phyloP scores from a whole-genome alignment of 1,140 invertebrate species.

The Halesus radiatus region DNA sequence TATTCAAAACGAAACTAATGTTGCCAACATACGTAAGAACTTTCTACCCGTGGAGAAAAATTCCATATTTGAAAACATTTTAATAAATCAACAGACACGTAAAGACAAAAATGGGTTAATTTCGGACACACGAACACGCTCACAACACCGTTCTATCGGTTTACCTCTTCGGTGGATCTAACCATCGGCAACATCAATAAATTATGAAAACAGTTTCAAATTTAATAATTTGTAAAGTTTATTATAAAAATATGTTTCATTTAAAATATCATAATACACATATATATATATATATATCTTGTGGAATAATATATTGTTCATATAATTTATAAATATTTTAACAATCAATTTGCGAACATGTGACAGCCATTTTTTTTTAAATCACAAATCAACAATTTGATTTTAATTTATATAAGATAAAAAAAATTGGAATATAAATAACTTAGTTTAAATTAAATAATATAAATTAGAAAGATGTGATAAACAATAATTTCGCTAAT shows the following conservation, averaged over 20 bases:
- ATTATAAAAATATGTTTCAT: conserved; percentile 5
- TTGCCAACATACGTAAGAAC: too few species aligned
- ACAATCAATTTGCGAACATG: background rate
- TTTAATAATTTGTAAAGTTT: conserved; percentile 1
- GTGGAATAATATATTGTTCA: too few species aligned
- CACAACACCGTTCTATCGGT: too few species aligned
- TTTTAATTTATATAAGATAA: background rate
- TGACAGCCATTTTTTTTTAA: conserved; percentile 1
- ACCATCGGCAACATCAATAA: too few species aligned
- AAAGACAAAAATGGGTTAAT: too few species aligned
- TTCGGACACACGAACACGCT: too few species aligned
- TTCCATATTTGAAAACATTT: too few species aligned
- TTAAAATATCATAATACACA: background rate
- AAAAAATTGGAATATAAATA: background rate
- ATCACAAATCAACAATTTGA: background rate
- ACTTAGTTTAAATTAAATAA: background rate
- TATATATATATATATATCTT: background rate
- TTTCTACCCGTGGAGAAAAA: too few species aligned
- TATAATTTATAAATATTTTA: background rate
- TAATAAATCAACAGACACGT: too few species aligned
- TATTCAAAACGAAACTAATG: too few species aligned
- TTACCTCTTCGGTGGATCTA: too few species aligned
- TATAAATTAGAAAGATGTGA: background rate
- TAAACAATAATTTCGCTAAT: background rate
- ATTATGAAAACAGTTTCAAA: too few species aligned